Evolutionary conservation across 2,888 invertebrate genomes (phyloP), one percentile per base, ranked within the genome.

Genomic region (Spisula solida): DNA sequence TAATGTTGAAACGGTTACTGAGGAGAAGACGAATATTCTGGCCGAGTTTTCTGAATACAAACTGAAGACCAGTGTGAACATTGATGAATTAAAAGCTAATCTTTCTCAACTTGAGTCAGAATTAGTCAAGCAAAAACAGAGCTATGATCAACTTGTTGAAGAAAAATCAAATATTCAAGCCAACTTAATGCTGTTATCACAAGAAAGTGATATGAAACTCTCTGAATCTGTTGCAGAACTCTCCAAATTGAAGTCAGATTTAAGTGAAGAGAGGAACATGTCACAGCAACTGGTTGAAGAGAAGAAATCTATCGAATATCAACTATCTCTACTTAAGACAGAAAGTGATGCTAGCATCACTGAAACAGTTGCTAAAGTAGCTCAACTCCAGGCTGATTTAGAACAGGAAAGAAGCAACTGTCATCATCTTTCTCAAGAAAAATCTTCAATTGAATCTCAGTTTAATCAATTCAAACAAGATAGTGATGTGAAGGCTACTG

Each of bases 101-200:
- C 66, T 91, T 34, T 83, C 82, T 18, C 31, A 75, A 75, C 75
- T 75, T 34, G 31, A 75, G 34, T 75, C 75, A 5, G 75, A 75
- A 16, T 34, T 75, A 34, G 29, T 14, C 14, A 34, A 75, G 18
- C 29, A 34, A 16, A 31, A 1, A 16, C 16, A 34, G 31, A 75
- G 16, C 31, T 75, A 75, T 88, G 88, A 29, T 94, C 94, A 60
- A 88, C 87, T 75, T 94, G 94, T 90, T 94, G 94, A 94, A 88
- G 75, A 75, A 75, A 75, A 75, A 18, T 16, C 34, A 34, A 34
- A 1, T 34, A 31, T 75, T 5, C 16, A 75, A 75, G 25, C 16
- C 34, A 12, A 75, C 16, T 34, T 75, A 10, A 4, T 16, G 12
- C 16, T 16, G 18, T 34, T 31, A 18, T 34, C n/a, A 18, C 34